These are phyloP conservation scores for Trachythela sp. DNA, from an alignment of 64 coral and sea anemone species.

Conservation along the genomic window DNA sequence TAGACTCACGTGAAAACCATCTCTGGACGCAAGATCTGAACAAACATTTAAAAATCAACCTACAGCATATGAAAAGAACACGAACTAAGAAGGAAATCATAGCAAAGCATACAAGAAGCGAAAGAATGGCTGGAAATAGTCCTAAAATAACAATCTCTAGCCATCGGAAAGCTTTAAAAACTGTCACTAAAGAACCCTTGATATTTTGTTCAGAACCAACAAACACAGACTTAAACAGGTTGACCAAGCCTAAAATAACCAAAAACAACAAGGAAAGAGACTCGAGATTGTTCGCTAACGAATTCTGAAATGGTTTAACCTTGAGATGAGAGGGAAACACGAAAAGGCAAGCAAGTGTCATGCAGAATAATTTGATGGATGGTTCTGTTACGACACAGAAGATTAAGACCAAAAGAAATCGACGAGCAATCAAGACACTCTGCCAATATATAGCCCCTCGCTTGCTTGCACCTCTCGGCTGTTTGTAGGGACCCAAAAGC, in stretches of 20 bases:
- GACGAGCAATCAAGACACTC: slow-evolving; percentile 5
- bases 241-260: neutral
- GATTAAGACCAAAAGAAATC: neutral
- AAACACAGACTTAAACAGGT: neutral
- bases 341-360: neutral
- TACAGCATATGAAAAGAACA: neutral
- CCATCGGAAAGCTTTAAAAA: neutral
- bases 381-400: neutral
- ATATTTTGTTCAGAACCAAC: neutral
- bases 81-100: neutral
- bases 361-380: neutral
- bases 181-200: neutral
- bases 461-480: neutral
- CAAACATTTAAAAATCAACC: neutral
- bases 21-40: neutral
- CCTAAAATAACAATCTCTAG: neutral
- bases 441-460: neutral
- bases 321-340: neutral
- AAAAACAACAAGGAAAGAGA: neutral
- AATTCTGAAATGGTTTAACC: neutral
- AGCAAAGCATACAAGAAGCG: neutral
- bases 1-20: neutral
- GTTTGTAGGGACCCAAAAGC: neutral
- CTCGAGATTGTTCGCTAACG: neutral
- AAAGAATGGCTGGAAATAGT: neutral